A percentile compares a stretch with the other conserved stretches of the same genome.
These are phyloP conservation scores for Nomada lathburiana DNA, from an alignment of 2,888 invertebrate genomes.

Conservation along the genomic window DNA sequence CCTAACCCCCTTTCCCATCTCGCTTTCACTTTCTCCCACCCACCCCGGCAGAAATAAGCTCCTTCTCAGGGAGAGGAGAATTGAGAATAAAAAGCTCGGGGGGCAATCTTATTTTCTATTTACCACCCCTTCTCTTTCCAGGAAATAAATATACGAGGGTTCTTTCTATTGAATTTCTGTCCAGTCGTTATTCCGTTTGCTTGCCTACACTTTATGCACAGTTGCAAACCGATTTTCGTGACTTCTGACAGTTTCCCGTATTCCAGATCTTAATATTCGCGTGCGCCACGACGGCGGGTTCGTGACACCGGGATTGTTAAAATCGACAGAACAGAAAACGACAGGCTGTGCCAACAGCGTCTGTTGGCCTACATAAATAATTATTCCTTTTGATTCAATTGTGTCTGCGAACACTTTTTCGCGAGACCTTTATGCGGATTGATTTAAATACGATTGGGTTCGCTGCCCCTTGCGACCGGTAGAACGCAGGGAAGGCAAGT, in stretches of 20 bases:
- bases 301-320: slow-evolving; percentile 6
- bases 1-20: neutral
- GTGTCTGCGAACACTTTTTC: slow-evolving; percentile 10
- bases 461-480: slow-evolving; percentile 12
- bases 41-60: slow-evolving; percentile 19
- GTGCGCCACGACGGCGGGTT: neutral
- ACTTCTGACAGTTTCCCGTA: slow-evolving; percentile 8
- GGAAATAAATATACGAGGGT: slow-evolving; percentile 2
- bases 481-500: slow-evolving; percentile 40
- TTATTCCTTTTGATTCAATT: slow-evolving; percentile 14
- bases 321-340: neutral
- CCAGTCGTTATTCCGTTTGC: too few species aligned
- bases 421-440: slow-evolving; percentile 37
- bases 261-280: neutral
- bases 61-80: slow-evolving; percentile 15
- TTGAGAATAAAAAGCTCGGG: slow-evolving; percentile 13
- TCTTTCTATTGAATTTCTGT: neutral
- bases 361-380: slow-evolving; percentile 39
- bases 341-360: neutral
- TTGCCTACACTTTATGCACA: neutral
- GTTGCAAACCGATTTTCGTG: slow-evolving; percentile 2
- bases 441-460: slow-evolving; percentile 31
- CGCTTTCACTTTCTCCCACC: slow-evolving; percentile 11
- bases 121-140: neutral
- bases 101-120: slow-evolving; percentile 11